A percentile compares a stretch with the other conserved stretches of the same genome.
Evolutionary conservation across 2,888 invertebrate genomes (phyloP).

Genomic region (Bugula neritina): DNA sequence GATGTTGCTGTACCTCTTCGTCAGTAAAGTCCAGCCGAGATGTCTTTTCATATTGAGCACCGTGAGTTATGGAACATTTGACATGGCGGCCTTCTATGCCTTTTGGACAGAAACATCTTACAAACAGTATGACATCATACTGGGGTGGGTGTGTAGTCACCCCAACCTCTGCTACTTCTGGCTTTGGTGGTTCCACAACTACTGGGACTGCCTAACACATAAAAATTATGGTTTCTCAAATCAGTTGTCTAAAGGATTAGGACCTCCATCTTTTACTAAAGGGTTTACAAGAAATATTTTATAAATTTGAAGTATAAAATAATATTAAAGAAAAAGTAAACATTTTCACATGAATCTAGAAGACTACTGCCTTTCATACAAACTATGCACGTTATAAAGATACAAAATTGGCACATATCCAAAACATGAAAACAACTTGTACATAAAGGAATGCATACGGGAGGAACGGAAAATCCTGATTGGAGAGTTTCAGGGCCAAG

Average conservation of each 20-base stretch:
- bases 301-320: no score
- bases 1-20: conserved; percentile 18
- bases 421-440: no score
- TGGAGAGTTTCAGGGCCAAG: conserved; percentile 14
- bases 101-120: conserved; percentile 43
- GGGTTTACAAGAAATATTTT: no score
- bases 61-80: conserved; percentile 43
- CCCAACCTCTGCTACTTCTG: conserved; percentile 31
- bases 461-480: conserved; percentile 7
- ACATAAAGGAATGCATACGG: neutral
- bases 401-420: no score
- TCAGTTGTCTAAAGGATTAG: no score
- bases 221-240: no score
- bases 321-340: no score
- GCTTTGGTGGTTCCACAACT: conserved; percentile 30
- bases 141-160: conserved; percentile 42
- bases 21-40: conserved; percentile 36
- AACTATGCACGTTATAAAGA: no score
- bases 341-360: no score
- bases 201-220: neutral
- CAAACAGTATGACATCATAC: conserved; percentile 43
- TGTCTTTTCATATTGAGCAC: conserved; percentile 42
- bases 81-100: conserved; percentile 38
- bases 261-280: no score
- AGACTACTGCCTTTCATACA: no score